Evolutionary conservation across 1,140 invertebrate genomes (phyloP), one percentile per base, ranked within the genome.

Genomic region (silkworm (Bombyx mori)): DNA sequence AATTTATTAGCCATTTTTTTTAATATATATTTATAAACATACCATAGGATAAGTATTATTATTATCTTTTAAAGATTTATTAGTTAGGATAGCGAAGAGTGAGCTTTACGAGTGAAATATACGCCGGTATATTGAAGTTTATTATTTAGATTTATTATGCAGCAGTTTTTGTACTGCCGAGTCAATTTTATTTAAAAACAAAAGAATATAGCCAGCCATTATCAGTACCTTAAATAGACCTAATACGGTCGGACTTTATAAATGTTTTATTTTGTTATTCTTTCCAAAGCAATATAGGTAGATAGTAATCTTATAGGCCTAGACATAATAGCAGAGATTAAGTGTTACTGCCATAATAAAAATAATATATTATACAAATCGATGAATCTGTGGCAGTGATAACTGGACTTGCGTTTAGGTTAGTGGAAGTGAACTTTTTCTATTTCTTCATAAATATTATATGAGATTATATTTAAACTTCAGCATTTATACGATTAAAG

Each of bases 41-140:
- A 85, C 82, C 82, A 87, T 87, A 87, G 82, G 74, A 61, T 83
- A 82, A 83, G 78, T 74, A 75, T 81, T 78, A 73, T 82, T 80
- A 75, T 78, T 82, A 79, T 81, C 76, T 83, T 83, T 76, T 73
- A 80, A 82, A 85, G 77, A 82, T 82, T 80, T 82, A 68, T 84
- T 77, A 70, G 62, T 86, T 81, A 74, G 69, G 26, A 71, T 83
- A 86, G 77, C 71, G 82, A 82, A 68, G 83, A 84, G 80, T 86
- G 80, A 84, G 79, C 80, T 86, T 83, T 83, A 82, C 73, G 67
- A 72, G 69, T 75, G 73, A 68, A 68, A 65, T 67, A 71, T 71
- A 76, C 61, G 75, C 60, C 65, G 60, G 68, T 75, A 71, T 64
- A 35, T 35, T 35, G 49, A 35, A 51, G 26, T 58, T 70, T 66